phyloP scores from a whole-genome alignment of 2,113 vertebrate genomes.

The Lampris megalopsis region DNA sequence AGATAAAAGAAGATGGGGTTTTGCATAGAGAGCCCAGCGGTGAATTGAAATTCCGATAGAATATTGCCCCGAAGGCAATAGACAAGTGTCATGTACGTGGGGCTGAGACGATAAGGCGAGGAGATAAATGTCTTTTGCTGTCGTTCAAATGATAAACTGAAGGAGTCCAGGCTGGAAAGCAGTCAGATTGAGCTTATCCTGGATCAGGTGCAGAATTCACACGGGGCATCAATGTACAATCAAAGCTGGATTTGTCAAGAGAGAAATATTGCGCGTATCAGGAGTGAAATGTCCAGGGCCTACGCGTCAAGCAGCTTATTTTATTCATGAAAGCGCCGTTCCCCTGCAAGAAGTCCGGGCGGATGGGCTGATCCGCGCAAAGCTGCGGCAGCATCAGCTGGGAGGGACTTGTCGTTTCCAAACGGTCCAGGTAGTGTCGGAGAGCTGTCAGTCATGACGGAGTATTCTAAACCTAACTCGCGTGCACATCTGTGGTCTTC shows the following conservation, averaged over 20 bases:
- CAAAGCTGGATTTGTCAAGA: slow-evolving; percentile 57
- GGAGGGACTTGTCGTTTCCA: slow-evolving; percentile 16
- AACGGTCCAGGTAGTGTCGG: slow-evolving; percentile 19
- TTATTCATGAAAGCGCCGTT: slow-evolving; percentile 33
- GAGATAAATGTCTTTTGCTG: slow-evolving; percentile 73
- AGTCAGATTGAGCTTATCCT: slow-evolving; percentile 75
- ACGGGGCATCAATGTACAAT: slow-evolving; percentile 52
- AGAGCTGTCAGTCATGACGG: no score
- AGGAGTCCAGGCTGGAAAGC: slow-evolving; percentile 69
- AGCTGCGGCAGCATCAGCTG: slow-evolving; percentile 2
- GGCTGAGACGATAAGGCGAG: slow-evolving; percentile 67
- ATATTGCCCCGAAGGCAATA: slow-evolving; percentile 60
- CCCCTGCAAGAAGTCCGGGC: slow-evolving; percentile 7
- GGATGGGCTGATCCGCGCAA: slow-evolving; percentile 19
- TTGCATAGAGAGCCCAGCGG: slow-evolving; percentile 46
- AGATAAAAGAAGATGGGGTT: slow-evolving; percentile 60
- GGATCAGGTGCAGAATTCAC: slow-evolving; percentile 47
- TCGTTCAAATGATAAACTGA: slow-evolving; percentile 77
- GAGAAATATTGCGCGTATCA: slow-evolving; percentile 61
- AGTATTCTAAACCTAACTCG: no score
- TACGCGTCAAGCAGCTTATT: slow-evolving; percentile 41
- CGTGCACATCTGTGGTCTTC: no score
- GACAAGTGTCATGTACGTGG: slow-evolving; percentile 64
- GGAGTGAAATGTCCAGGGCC: slow-evolving; percentile 56
- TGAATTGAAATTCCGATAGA: slow-evolving; percentile 61